phyloP scores from a whole-genome alignment of 2,888 invertebrate genomes.

The Portevinia maculata region DNA sequence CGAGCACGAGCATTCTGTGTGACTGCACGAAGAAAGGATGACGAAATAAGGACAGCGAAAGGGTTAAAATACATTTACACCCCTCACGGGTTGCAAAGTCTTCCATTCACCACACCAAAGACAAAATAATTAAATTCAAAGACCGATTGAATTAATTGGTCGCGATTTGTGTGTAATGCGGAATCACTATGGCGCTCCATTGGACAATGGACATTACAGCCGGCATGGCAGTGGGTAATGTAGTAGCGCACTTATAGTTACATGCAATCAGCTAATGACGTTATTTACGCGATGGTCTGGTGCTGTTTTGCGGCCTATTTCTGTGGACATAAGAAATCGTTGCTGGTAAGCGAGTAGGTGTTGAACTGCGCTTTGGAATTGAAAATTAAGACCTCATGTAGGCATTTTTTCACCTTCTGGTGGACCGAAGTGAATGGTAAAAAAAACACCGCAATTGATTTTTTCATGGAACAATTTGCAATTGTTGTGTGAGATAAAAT shows the following conservation, averaged over 20 bases:
- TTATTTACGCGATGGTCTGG: constrained; percentile 73
- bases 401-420: constrained; percentile 61
- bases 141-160: constrained; percentile 71
- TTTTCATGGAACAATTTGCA: constrained; percentile 12
- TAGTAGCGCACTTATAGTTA: constrained; percentile 73
- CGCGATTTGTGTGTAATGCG: constrained; percentile 71
- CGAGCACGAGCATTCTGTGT: constrained; percentile 6
- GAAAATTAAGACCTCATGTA: constrained; percentile 70
- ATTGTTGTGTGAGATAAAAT: constrained; percentile 7
- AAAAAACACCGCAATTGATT: constrained; percentile 41
- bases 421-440: constrained; percentile 35
- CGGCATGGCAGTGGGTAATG: constrained; percentile 58
- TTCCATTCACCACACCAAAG: constrained; percentile 24
- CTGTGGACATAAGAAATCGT: constrained; percentile 57
- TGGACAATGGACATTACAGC: constrained; percentile 20
- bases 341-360: constrained; percentile 63
- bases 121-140: constrained; percentile 73
- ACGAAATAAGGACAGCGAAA: constrained; percentile 49
- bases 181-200: constrained; percentile 57
- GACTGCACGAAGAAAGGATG: constrained; percentile 24
- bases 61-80: constrained; percentile 37
- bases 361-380: constrained; percentile 49
- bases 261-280: constrained; percentile 74
- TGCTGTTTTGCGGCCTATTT: constrained; percentile 52
- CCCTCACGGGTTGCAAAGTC: constrained; percentile 13